phyloP scores from a whole-genome alignment of 2,113 vertebrate genomes.

The Nanorana parkeri region DNA sequence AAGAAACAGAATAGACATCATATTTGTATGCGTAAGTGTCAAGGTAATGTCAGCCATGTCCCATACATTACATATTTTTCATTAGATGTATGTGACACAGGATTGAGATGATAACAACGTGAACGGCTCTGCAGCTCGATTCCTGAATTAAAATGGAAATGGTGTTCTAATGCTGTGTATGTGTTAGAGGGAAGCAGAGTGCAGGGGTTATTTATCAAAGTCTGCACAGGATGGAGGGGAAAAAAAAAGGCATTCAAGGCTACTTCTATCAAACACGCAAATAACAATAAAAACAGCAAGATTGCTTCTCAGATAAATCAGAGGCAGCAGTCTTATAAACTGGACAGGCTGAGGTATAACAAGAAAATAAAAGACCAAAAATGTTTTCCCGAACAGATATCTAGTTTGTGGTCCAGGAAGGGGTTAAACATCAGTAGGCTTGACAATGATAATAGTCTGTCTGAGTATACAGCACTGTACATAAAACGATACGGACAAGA shows the following conservation, averaged over 20 bases:
- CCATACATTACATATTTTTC: constrained; percentile 47
- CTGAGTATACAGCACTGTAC: constrained; percentile 55
- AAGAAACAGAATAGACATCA: constrained; percentile 23
- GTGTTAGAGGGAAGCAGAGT: constrained; percentile 3
- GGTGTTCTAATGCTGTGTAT: constrained; percentile 29
- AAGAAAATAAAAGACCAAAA: constrained; percentile 6
- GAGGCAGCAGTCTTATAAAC: background rate
- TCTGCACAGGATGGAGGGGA: background rate
- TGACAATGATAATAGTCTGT: constrained; percentile 49
- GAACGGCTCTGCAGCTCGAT: constrained; percentile 21
- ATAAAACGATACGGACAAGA: constrained; percentile 55
- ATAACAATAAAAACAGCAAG: constrained; percentile 12
- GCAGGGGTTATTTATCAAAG: constrained; percentile 44
- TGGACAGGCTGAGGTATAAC: background rate
- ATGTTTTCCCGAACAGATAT: background rate
- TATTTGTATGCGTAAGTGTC: constrained; percentile 19
- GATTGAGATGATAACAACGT: constrained; percentile 47
- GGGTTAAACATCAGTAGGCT: constrained; percentile 26
- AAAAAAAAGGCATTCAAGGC: constrained; percentile 6
- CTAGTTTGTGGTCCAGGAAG: background rate
- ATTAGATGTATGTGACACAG: constrained; percentile 49
- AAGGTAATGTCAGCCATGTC: constrained; percentile 36
- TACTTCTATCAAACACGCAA: constrained; percentile 15
- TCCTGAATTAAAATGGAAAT: constrained; percentile 50
- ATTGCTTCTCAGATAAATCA: constrained; percentile 30